Base-by-base conservation (phyloP, 2,888 invertebrate species). In the Stenchaetothrips biformis region DNA sequence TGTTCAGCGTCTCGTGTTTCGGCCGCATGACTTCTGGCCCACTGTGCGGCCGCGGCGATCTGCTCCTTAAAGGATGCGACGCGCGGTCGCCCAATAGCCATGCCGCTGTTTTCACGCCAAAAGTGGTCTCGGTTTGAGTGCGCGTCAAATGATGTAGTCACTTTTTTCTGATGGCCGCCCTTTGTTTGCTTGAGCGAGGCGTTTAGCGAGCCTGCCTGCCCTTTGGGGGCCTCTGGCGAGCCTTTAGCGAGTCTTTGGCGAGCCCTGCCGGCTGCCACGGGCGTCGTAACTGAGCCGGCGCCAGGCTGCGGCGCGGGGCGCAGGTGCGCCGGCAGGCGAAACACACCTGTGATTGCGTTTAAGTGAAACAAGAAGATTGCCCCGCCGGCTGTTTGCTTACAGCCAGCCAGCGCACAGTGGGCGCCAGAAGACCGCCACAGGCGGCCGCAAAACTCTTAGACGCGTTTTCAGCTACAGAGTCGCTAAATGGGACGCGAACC, bases 291-390 rank as follows among this genome's bases (percentile, higher is more conserved):
- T 59, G 59, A 18, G 59, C 8, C 59, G 18, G 18, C 59, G 16
- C 37, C 37, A 4, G 53, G 13, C 16, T 18, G 59, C 13, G 18
- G 6, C 18, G 53, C 59, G 13, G 6, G 18, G 59, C 18, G 59
- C 59, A 59, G 59, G 59, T 59, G 59, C 18, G 13, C 59, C 59
- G 18, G 18, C 59, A 13, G 59, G 53, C 9, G 53, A 53, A 59
- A 59, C 59, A 59, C 59, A 59, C 67, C 67, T 25, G 67, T 74
- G 67, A 74, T 74, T 74, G 67, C 67, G 67, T 74, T 25, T 74
- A 74, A 74, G 67, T 74, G 67, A 25, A 74, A 74, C 21, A 21
- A 25, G 25, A 25, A 21, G 67, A 21, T 21, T 21, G 67, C 67
- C 11, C 25, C 25, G 9, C 9, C 21, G 21, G 67, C 67, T 21